Evolutionary conservation across 2,888 invertebrate genomes (phyloP).

Genomic region (Pyrgus malvae): DNA sequence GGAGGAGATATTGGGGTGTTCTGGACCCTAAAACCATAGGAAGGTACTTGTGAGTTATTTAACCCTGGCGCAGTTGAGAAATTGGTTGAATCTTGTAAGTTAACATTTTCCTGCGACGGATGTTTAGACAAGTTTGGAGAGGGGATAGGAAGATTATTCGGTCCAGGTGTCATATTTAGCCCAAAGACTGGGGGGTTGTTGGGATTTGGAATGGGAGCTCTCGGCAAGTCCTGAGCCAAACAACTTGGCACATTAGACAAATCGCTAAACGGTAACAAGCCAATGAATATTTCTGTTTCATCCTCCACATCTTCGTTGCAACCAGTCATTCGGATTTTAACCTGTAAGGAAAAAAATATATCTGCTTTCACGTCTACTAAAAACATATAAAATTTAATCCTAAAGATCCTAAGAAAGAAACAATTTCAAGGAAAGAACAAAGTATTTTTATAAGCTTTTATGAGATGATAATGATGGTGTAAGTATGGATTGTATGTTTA

Average conservation of each 20-base stretch:
- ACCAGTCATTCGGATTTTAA: constrained; percentile 54
- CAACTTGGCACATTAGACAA: constrained; percentile 43
- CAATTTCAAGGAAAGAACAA: too few species aligned
- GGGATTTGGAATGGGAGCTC: constrained; percentile 44
- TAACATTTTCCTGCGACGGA: constrained; percentile 16
- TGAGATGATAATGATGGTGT: too few species aligned
- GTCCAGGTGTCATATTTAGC: constrained; percentile 15
- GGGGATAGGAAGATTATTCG: background rate
- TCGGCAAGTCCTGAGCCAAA: constrained; percentile 48
- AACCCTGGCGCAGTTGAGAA: background rate
- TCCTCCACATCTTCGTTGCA: constrained; percentile 57
- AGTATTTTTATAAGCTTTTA: too few species aligned
- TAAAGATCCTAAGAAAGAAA: too few species aligned
- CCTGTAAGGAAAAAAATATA: constrained; percentile 41
- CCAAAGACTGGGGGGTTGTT: background rate
- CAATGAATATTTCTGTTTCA: constrained; percentile 56
- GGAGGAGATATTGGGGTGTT: constrained; percentile 17
- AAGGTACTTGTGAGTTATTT: background rate
- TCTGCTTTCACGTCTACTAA: too few species aligned
- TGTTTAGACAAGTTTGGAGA: constrained; percentile 2
- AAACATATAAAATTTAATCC: too few species aligned
- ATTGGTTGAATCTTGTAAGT: background rate
- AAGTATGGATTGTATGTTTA: too few species aligned
- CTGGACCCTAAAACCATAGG: constrained; percentile 28
- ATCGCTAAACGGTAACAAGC: constrained; percentile 48